phyloP scores from a whole-genome alignment of 2,797 vertebrate species.

The Sebastes hopkinsi region DNA sequence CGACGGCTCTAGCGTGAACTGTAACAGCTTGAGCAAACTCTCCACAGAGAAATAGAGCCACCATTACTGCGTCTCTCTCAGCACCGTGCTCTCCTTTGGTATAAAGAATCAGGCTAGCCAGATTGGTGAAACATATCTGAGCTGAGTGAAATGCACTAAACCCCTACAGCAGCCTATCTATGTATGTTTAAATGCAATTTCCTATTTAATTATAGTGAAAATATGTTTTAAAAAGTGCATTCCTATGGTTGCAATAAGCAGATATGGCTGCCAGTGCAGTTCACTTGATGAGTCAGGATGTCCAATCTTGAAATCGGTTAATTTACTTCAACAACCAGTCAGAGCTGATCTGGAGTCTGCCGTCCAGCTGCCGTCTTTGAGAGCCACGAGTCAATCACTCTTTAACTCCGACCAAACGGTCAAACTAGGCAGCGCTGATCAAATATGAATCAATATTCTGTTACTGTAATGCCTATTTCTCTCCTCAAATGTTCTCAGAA shows the following conservation, averaged over 20 bases:
- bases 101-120: background rate
- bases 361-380: too few relatives aligned
- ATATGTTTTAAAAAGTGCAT: background rate
- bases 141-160: background rate
- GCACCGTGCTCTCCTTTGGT: background rate
- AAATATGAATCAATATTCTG: too few relatives aligned
- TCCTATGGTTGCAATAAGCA: background rate
- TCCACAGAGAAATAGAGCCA: slow-evolving; percentile 6
- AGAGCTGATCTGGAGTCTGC: too few relatives aligned
- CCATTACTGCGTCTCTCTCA: background rate
- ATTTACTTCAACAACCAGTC: too few relatives aligned
- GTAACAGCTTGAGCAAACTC: slow-evolving; percentile 19
- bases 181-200: background rate
- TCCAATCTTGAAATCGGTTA: too few relatives aligned
- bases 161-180: background rate
- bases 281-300: background rate
- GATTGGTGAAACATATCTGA: background rate
- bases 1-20: background rate
- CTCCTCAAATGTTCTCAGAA: rapidly evolving
- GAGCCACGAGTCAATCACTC: too few relatives aligned
- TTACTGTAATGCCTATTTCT: too few relatives aligned
- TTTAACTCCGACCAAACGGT: too few relatives aligned
- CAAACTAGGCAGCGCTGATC: too few relatives aligned
- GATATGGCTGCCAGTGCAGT: background rate
- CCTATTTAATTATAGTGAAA: background rate